Conservation (phyloP, 2,113 vertebrate species). For the Coturnix japonica region DNA sequence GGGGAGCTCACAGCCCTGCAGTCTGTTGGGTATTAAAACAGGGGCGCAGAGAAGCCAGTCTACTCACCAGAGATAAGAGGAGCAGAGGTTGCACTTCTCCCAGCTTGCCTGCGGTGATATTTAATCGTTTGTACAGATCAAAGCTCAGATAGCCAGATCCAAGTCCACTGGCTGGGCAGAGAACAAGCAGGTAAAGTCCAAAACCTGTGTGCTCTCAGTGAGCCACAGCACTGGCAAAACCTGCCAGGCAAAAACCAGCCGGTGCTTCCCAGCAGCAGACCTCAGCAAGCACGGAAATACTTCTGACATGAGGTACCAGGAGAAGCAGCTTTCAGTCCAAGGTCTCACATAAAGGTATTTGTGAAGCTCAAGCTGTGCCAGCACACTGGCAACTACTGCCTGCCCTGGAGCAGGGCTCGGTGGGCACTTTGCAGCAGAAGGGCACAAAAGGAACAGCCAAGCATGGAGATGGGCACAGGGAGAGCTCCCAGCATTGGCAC, state of each 20-base stretch:
- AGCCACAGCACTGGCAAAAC: neutral
- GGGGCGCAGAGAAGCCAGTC: no score
- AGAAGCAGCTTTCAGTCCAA: neutral
- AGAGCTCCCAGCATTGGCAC: neutral
- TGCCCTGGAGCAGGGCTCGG: accelerated
- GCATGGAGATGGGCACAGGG: accelerated
- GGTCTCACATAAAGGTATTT: accelerated
- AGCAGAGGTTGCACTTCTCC: neutral
- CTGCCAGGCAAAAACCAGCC: neutral
- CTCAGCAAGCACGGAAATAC: neutral
- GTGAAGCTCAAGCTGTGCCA: accelerated
- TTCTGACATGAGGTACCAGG: accelerated
- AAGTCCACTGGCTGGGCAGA: neutral
- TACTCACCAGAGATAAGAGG: neutral
- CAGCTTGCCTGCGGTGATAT: accelerated
- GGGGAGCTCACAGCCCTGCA: neutral
- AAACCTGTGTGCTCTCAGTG: neutral
- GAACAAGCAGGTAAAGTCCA: neutral
- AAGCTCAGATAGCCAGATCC: neutral
- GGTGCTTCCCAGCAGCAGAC: neutral
- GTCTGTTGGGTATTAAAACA: accelerated
- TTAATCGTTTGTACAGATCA: neutral
- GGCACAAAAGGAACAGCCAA: accelerated
- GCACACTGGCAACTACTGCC: neutral
- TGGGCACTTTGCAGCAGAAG: neutral